Base-by-base conservation (phyloP, 2,797 vertebrate genomes). In the Iguana delicatissima region DNA sequence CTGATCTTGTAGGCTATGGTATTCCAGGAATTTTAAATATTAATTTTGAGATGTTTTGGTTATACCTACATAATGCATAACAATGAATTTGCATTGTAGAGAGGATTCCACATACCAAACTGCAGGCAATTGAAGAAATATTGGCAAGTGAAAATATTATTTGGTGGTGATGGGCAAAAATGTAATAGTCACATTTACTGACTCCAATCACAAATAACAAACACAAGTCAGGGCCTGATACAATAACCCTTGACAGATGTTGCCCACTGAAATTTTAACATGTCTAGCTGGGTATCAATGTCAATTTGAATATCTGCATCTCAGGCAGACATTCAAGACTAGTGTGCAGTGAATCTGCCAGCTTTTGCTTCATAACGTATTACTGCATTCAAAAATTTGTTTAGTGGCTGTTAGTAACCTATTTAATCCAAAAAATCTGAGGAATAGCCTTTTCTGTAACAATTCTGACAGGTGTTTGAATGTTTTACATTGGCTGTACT, bases 241-340 rank as follows among this genome's bases (percentile, higher is more conserved):
- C 90, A 92, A 94, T 59, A 91, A 42, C 89, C 90, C 90, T 32
- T 80, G 94, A 92, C 93, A 94, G 80, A 76, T 93, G 92, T 89
- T 80, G 84, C 91, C 89, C 89, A 85, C 0, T n/a, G 92, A 82
- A 95, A 93, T 67, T 90, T 95, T 93, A 86, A 5, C 57, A 73
- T 76, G 38, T 95, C 88, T 91, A 92, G 81, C 95, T 95, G 64
- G 85, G 90, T 93, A 91, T 93, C 94, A 92, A 69, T 91, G 92
- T 94, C 92, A 94, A 90, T 76, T 92, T 74, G 67, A 91, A 91
- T 92, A 84, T 95, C 22, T 89, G 24, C 86, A 91, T 90, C 85
- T 93, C 55, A 80, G 85, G 62, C 89, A 26, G 16, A 88, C 62
- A 79, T 74, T 84, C 0, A 16, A 14, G 92, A 94, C 85, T 80